Evolutionary conservation across 2,888 invertebrate genomes (phyloP).

Genomic region (Ganaspis brasiliensis): DNA sequence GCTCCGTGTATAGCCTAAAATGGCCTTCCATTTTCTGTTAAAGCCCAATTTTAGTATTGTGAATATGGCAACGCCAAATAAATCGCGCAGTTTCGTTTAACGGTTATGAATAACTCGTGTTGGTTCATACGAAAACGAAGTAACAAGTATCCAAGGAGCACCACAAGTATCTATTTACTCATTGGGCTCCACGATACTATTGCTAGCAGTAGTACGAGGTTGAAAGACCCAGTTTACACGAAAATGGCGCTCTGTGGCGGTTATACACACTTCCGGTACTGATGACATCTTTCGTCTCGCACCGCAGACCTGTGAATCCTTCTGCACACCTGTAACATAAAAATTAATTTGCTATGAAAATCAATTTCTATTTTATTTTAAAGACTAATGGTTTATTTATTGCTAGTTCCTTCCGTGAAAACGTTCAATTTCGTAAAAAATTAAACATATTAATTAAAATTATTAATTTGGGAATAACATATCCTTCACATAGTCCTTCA

Average conservation of each 20-base stretch:
- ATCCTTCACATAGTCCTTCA: too few relatives aligned
- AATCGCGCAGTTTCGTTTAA: conserved; percentile 10
- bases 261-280: conserved; percentile 90
- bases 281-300: conserved; percentile 90
- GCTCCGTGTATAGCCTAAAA: conserved; percentile 14
- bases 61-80: conserved; percentile 23
- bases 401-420: too few relatives aligned
- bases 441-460: too few relatives aligned
- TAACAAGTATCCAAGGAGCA: conserved; percentile 55
- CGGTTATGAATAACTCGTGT: background rate
- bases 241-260: conserved; percentile 83
- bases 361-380: too few relatives aligned
- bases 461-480: too few relatives aligned
- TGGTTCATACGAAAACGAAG: background rate
- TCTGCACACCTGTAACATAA: conserved; percentile 87
- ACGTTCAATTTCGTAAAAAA: too few relatives aligned
- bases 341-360: conserved; percentile 46
- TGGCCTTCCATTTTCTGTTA: conserved; percentile 22
- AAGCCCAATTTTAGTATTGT: conserved; percentile 18
- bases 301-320: conserved; percentile 90
- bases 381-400: too few relatives aligned
- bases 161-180: conserved; percentile 68
- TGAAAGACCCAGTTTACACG: conserved; percentile 90
- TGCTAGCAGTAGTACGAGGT: conserved; percentile 90
- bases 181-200: conserved; percentile 79